Conservation (phyloP, 2,888 invertebrate species). For the Dryobota labecula region DNA sequence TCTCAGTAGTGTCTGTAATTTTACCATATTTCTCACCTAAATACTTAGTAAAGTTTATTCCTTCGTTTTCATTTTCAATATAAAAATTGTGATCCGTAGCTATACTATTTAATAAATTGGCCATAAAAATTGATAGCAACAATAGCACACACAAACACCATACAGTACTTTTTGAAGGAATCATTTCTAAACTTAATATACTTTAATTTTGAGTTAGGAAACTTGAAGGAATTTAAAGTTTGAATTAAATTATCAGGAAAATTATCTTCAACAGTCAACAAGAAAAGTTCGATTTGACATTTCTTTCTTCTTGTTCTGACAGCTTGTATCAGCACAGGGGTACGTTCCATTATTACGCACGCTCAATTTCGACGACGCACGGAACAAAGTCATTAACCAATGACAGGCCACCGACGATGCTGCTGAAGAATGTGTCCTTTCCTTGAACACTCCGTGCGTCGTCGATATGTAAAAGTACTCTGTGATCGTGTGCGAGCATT, state of each 20-base stretch:
- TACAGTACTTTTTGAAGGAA: constrained; percentile 91
- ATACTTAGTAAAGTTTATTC: constrained; percentile 79
- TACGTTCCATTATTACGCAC: too few species aligned
- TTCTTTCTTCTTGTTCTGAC: constrained; percentile 35
- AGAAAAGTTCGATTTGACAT: constrained; percentile 56
- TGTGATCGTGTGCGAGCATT: too few species aligned
- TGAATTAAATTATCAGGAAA: constrained; percentile 37
- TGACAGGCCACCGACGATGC: too few species aligned
- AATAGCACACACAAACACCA: constrained; percentile 91
- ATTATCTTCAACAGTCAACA: constrained; percentile 51
- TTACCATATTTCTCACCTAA: constrained; percentile 81
- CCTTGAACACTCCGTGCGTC: too few species aligned
- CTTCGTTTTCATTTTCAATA: constrained; percentile 77
- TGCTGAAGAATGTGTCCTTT: too few species aligned
- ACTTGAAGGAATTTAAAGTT: constrained; percentile 48
- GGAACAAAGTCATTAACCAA: too few species aligned
- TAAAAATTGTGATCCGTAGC: constrained; percentile 90
- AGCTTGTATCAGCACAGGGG: too few species aligned
- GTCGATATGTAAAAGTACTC: too few species aligned
- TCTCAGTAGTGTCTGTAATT: constrained; percentile 89
- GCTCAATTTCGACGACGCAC: too few species aligned
- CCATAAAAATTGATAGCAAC: constrained; percentile 92
- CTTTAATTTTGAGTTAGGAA: constrained; percentile 47
- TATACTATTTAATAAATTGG: constrained; percentile 92
- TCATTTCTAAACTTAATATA: constrained; percentile 84